phyloP scores from a whole-genome alignment of 1,140 invertebrate genomes.

The Eriosoma lanigerum region DNA sequence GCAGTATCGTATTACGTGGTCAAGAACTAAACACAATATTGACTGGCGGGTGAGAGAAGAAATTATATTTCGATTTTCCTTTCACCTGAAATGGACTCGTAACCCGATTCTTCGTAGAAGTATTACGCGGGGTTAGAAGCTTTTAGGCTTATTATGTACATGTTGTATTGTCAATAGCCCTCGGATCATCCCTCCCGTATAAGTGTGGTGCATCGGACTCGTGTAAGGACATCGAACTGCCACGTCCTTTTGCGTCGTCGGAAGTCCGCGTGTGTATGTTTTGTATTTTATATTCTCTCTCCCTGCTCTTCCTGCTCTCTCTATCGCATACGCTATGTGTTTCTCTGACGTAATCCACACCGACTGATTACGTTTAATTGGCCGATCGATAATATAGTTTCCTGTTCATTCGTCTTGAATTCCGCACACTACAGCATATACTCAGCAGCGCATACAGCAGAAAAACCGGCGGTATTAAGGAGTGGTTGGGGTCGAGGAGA shows the following conservation, averaged over 20 bases:
- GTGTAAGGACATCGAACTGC: not conserved
- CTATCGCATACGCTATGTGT: not conserved
- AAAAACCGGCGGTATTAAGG: not conserved
- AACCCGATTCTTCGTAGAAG: conserved; percentile 20
- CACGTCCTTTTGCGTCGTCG: not conserved
- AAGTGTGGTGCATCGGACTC: conserved; percentile 29
- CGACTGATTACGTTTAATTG: conserved; percentile 39
- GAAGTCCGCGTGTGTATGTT: not conserved
- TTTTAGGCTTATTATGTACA: conserved; percentile 33
- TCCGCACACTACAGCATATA: not conserved
- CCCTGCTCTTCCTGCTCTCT: not conserved
- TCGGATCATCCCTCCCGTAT: not conserved
- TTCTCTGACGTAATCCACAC: conserved; percentile 19
- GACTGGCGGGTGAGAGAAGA: not conserved
- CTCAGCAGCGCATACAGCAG: not conserved
- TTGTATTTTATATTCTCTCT: conserved; percentile 20
- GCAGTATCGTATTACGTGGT: conserved; percentile 30
- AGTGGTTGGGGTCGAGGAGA: not conserved
- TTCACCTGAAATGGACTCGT: conserved; percentile 41
- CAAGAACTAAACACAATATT: conserved; percentile 25
- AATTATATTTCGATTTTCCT: conserved; percentile 37
- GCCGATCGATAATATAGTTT: conserved; percentile 26
- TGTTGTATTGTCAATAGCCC: conserved; percentile 17
- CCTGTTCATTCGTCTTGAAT: conserved; percentile 21
- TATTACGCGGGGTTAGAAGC: conserved; percentile 3